phyloP scores from a whole-genome alignment of 2,797 vertebrate species.

The Meda fulgida region DNA sequence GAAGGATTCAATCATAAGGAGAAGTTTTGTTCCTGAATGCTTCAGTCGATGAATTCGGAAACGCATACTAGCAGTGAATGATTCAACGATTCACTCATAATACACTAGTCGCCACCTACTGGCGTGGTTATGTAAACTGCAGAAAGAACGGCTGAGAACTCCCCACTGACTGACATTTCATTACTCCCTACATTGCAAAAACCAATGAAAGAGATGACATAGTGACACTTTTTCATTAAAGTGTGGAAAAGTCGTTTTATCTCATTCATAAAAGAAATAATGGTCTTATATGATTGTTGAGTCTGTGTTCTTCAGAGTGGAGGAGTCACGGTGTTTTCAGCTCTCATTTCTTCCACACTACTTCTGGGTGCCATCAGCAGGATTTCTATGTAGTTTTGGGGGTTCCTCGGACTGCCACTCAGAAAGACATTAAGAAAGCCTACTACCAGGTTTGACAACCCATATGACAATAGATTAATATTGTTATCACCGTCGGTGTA shows the following conservation, averaged over 20 bases:
- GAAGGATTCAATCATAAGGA: background rate
- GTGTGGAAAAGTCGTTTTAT: background rate
- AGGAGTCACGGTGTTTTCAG: constrained; percentile 65
- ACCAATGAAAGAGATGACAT: background rate
- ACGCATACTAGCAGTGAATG: background rate
- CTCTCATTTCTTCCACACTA: constrained; percentile 82
- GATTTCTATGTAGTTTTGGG: constrained; percentile 93
- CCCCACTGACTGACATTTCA: background rate
- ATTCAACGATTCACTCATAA: background rate
- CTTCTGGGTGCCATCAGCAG: constrained; percentile 76
- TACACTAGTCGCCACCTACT: background rate
- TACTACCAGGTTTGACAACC: constrained; percentile 87
- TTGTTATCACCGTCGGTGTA: too few relatives aligned
- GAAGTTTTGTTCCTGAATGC: background rate
- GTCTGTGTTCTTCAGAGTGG: constrained; percentile 66
- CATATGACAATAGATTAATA: background rate
- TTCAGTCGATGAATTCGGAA: background rate
- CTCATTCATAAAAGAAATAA: background rate
- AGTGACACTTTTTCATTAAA: background rate
- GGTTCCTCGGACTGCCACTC: constrained; percentile 86
- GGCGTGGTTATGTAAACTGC: background rate
- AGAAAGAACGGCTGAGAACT: background rate
- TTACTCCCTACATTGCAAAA: background rate
- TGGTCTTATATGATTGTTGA: background rate
- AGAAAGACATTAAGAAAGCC: constrained; percentile 98